A percentile compares a stretch with the other conserved stretches of the same genome.
Conservation (phyloP, 2,888 invertebrate genomes). For the Elysia crispata region DNA sequence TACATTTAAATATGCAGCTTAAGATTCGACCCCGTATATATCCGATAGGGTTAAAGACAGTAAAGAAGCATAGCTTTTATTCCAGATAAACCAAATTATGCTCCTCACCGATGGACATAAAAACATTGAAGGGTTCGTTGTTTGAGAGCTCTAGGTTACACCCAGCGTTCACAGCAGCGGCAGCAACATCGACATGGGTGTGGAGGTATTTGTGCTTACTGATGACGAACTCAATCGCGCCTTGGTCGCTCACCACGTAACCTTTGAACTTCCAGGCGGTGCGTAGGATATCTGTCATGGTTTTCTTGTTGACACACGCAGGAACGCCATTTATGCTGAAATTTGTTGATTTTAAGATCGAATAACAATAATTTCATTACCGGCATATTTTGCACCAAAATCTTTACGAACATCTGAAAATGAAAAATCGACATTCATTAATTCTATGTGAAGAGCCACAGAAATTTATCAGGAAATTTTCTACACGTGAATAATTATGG, state of each 20-base stretch:
- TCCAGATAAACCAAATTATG: background rate
- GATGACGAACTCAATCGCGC: constrained; percentile 69
- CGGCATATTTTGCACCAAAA: too few relatives aligned
- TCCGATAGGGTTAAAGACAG: too few relatives aligned
- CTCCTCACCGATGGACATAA: constrained; percentile 41
- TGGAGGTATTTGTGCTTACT: constrained; percentile 65
- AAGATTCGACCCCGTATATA: too few relatives aligned
- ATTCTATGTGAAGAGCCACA: too few relatives aligned
- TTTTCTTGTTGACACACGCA: constrained; percentile 69
- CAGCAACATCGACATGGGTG: constrained; percentile 62
- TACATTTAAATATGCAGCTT: too few relatives aligned
- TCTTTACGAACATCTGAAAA: too few relatives aligned
- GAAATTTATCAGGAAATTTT: too few relatives aligned
- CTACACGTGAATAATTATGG: too few relatives aligned
- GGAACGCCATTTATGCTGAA: constrained; percentile 73
- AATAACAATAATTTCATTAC: too few relatives aligned
- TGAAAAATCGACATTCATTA: too few relatives aligned
- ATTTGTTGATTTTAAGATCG: too few relatives aligned
- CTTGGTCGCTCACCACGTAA: constrained; percentile 74
- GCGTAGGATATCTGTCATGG: constrained; percentile 70
- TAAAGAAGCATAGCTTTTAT: constrained; percentile 36
- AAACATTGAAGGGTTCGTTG: constrained; percentile 33
- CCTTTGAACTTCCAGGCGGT: constrained; percentile 72
- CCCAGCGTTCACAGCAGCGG: constrained; percentile 66
- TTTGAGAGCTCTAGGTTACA: constrained; percentile 65